Evolutionary conservation across 1,140 invertebrate species (phyloP).

Genomic region (Drosophila ironensis): DNA sequence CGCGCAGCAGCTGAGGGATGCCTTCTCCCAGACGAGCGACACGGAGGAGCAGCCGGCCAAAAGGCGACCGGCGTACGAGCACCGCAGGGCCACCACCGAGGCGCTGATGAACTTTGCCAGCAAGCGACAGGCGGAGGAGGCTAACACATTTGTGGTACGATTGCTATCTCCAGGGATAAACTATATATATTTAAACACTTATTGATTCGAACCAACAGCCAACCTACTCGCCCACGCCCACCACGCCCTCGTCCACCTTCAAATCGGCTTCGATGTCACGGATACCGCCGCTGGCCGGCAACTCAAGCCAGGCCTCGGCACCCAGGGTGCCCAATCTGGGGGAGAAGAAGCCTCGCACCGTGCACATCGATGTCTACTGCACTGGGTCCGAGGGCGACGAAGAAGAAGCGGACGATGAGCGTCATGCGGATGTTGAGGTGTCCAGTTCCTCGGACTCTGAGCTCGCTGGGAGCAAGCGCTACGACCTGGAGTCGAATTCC

Average conservation of each 20-base stretch:
- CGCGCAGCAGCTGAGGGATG: constrained; percentile 76
- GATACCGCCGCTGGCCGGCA: constrained; percentile 49
- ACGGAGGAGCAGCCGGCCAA: constrained; percentile 59
- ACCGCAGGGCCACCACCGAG: constrained; percentile 72
- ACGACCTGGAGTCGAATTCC: constrained; percentile 81
- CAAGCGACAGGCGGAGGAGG: constrained; percentile 70
- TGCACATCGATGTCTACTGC: constrained; percentile 91
- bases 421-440: constrained; percentile 84
- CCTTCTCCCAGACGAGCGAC: constrained; percentile 78
- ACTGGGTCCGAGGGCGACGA: constrained; percentile 87
- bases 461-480: constrained; percentile 44
- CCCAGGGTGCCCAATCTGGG: constrained; percentile 50
- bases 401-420: constrained; percentile 83
- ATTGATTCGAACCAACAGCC: constrained; percentile 11
- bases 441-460: constrained; percentile 57
- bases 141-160: constrained; percentile 72
- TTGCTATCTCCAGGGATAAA: not conserved
- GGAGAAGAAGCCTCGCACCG: constrained; percentile 86
- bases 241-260: constrained; percentile 63
- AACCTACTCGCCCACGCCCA: constrained; percentile 63
- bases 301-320: not conserved
- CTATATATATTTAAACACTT: no score
- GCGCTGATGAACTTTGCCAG: constrained; percentile 53
- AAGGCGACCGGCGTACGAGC: constrained; percentile 53
- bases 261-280: constrained; percentile 75